These are phyloP conservation scores for Pandion haliaetus DNA, from an alignment of 2,113 vertebrate species.

Conservation along the genomic window DNA sequence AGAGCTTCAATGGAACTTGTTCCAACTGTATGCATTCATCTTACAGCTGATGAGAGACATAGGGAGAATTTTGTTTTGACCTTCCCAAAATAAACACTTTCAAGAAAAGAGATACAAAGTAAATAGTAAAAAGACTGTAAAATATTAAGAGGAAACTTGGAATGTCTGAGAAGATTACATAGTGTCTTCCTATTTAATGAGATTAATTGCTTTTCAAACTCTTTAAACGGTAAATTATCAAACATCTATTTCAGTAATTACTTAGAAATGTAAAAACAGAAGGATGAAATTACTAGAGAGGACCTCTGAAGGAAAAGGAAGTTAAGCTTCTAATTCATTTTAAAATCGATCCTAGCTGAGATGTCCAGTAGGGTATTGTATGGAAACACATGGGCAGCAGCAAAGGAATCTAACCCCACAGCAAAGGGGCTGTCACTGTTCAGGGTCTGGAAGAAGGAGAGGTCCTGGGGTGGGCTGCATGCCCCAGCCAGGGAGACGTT, in stretches of 20 bases:
- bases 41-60: slow-evolving; percentile 51
- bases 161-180: slow-evolving; percentile 17
- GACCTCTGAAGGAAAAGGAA: not conserved
- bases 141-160: slow-evolving; percentile 44
- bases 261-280: not conserved
- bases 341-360: not conserved
- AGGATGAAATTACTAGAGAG: not conserved
- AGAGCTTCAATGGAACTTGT: slow-evolving; percentile 44
- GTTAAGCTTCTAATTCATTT: not conserved
- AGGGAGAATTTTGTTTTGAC: slow-evolving; percentile 60
- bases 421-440: not conserved
- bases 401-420: not conserved
- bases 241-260: not conserved
- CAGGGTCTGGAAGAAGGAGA: not conserved
- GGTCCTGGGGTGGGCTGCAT: not conserved
- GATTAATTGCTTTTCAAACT: slow-evolving; percentile 29
- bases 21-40: slow-evolving; percentile 51
- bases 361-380: not conserved
- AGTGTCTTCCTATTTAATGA: slow-evolving; percentile 31
- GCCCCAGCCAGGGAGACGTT: not conserved
- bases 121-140: slow-evolving; percentile 54
- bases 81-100: slow-evolving; percentile 59
- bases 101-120: slow-evolving; percentile 58
- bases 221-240: slow-evolving; percentile 17
- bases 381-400: not conserved